A percentile compares a stretch with the other conserved stretches of the same genome.
These are phyloP conservation scores for Rhinichthys klamathensis DNA, from an alignment of 2,113 vertebrate species.

Conservation along the genomic window DNA sequence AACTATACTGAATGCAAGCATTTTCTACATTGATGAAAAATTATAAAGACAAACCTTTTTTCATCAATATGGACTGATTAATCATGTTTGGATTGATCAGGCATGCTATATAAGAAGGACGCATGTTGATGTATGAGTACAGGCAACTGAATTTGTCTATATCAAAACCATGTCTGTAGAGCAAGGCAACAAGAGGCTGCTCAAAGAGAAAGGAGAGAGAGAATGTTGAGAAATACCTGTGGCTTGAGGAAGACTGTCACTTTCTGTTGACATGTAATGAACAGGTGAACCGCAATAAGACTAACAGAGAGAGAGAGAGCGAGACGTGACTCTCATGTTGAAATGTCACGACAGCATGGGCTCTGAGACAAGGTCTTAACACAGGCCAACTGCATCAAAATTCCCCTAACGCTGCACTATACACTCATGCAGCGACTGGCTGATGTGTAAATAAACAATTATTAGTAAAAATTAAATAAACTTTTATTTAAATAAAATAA, in stretches of 20 bases:
- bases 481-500: neutral
- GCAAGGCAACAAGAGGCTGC: neutral
- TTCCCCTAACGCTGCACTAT: neutral
- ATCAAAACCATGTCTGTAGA: constrained; percentile 14
- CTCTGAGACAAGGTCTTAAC: constrained; percentile 34
- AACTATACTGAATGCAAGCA: neutral
- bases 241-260: constrained; percentile 67
- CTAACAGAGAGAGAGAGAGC: constrained; percentile 62
- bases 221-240: constrained; percentile 45
- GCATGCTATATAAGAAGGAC: too few relatives aligned
- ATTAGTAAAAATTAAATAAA: neutral
- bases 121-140: neutral
- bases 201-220: constrained; percentile 30
- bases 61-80: neutral
- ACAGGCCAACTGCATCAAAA: constrained; percentile 42
- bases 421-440: constrained; percentile 11
- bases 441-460: neutral
- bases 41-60: neutral
- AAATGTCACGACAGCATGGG: constrained; percentile 46
- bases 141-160: neutral
- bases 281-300: constrained; percentile 68
- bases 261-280: constrained; percentile 53
- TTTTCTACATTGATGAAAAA: neutral
- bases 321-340: constrained; percentile 46
- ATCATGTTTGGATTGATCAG: neutral